These are phyloP conservation scores for Orthonychiurus folsomi DNA, from an alignment of 2,888 invertebrate species.

Conservation along the genomic window DNA sequence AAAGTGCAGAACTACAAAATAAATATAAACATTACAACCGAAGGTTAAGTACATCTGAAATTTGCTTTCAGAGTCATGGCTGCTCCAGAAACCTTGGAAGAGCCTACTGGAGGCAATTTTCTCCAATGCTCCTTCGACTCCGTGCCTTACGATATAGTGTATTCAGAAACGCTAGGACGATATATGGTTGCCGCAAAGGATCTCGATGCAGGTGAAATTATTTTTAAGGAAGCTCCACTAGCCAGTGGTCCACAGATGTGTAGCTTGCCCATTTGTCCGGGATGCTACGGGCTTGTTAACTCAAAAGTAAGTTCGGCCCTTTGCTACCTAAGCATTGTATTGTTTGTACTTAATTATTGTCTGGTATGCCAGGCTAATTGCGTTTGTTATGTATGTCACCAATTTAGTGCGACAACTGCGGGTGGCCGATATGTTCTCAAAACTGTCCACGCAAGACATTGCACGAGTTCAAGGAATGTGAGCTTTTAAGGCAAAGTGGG, in stretches of 20 bases:
- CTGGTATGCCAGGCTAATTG: background rate
- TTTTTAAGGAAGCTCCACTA: conserved; percentile 32
- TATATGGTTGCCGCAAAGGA: conserved; percentile 31
- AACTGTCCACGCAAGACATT: conserved; percentile 17
- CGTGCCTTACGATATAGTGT: conserved; percentile 15
- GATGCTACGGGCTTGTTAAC: conserved; percentile 27
- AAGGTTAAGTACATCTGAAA: no score
- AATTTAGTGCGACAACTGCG: conserved; percentile 27
- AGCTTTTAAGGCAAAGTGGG: conserved; percentile 8
- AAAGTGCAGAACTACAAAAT: no score
- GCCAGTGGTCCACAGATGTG: conserved; percentile 28
- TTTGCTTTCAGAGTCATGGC: background rate
- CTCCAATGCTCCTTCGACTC: no score
- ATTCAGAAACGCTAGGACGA: conserved; percentile 26
- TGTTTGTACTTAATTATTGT: background rate
- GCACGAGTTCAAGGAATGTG: conserved; percentile 25
- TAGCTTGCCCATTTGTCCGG: conserved; percentile 29
- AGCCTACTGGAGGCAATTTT: no score
- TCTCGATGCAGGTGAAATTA: conserved; percentile 33
- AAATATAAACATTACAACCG: no score
- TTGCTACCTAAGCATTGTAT: no score
- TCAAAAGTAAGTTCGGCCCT: conserved; percentile 16
- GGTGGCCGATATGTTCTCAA: conserved; percentile 29
- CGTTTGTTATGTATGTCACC: conserved; percentile 4
- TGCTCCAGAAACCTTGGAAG: no score